These are phyloP conservation scores for Centropus bengalensis DNA, from an alignment of 2,113 vertebrate genomes.

Conservation along the genomic window DNA sequence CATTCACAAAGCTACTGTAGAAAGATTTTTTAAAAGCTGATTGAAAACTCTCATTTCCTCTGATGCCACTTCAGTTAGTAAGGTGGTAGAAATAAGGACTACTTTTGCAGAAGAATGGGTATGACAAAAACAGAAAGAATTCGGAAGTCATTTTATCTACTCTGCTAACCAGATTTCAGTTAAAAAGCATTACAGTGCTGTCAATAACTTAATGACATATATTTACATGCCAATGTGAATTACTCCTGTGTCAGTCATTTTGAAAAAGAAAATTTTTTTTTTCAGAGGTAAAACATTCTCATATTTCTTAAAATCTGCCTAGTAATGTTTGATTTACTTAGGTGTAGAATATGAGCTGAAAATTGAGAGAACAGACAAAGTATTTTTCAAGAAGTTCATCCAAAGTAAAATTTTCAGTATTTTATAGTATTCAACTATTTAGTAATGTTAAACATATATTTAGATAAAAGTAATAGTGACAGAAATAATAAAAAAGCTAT, in stretches of 20 bases:
- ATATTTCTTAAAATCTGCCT: background rate
- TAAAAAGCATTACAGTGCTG: background rate
- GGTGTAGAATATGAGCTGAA: background rate
- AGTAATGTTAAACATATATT: accelerated
- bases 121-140: background rate
- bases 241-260: background rate
- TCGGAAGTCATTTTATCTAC: background rate
- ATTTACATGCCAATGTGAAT: background rate
- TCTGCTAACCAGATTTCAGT: background rate
- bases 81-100: background rate
- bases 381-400: background rate
- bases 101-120: background rate
- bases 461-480: background rate
- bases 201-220: background rate
- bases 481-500: background rate
- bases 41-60: background rate
- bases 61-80: background rate
- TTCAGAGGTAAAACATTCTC: background rate
- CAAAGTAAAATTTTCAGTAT: background rate
- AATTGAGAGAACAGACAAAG: background rate
- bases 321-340: background rate
- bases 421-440: background rate
- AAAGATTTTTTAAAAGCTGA: background rate
- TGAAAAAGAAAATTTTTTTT: background rate
- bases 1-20: background rate